phyloP scores from a whole-genome alignment of 2,888 invertebrate genomes.

The Cheilosia impressa region DNA sequence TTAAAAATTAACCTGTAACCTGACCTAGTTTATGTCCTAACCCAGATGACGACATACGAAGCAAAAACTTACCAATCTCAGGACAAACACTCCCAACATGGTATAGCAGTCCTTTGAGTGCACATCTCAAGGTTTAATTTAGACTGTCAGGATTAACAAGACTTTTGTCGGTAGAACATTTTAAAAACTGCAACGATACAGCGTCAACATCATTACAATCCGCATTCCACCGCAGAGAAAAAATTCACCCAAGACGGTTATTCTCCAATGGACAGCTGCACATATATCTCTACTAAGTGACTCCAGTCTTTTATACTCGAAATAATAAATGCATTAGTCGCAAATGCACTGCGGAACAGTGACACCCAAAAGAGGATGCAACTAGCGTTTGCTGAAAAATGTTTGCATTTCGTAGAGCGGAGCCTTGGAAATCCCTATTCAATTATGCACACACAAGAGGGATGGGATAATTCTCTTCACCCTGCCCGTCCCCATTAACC shows the following conservation, averaged over 20 bases:
- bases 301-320: constrained; percentile 1
- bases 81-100: too few species aligned
- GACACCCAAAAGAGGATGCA: constrained; percentile 9
- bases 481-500: background rate
- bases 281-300: background rate
- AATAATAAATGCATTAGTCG: constrained; percentile 46
- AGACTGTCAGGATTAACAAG: too few species aligned
- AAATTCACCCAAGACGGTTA: background rate
- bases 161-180: too few species aligned
- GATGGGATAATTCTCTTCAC: constrained; percentile 44
- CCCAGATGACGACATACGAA: too few species aligned
- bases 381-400: constrained; percentile 3
- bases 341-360: constrained; percentile 29
- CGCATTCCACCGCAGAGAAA: background rate
- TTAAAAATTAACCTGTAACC: too few species aligned
- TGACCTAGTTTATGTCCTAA: too few species aligned
- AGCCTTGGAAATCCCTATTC: constrained; percentile 43
- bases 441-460: constrained; percentile 56
- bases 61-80: too few species aligned
- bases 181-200: too few species aligned
- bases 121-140: too few species aligned
- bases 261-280: background rate
- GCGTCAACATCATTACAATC: background rate
- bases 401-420: background rate
- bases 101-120: too few species aligned